Base-by-base conservation (phyloP, 2,113 vertebrate species). In the Todiramphus saurophagus region DNA sequence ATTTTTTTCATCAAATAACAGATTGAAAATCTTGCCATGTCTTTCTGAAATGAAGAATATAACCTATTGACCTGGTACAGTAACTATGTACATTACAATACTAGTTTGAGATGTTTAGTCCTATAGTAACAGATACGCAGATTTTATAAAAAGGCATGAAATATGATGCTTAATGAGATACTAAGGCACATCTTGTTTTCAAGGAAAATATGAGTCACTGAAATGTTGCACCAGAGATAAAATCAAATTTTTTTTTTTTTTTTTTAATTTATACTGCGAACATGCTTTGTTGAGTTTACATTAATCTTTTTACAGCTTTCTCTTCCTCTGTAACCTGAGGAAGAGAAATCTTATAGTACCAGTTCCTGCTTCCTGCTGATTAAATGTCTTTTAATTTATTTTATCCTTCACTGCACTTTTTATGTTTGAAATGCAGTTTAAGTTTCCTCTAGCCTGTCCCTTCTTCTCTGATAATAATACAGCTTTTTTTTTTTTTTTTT, bases 311-410 rank as follows among this genome's bases (percentile, higher is more conserved):
- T 90, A 43, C 56, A 92, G 62, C 13, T 96, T 96, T 95, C 31
- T 58, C 58, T 89, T 90, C 70, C 73, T 64, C 58, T 73, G 84
- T 46, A 89, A 87, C 35, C 35, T 69, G 59, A 87, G 46, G 75
- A 55, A 67, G 46, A n/a, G 72, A 30, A 86, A 77, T 55, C 28
- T 48, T 92, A 74, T 43, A 4, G 2, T 77, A 75, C 37, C 5
- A 55, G n/a, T 96, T 94, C 66, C n/a, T 87, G 16, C 83, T 87
- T 75, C 79, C 62, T 67, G 28, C 24, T 97, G 58, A 93, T 81
- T 94, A 96, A 93, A n/a, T 73, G 19, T 70, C n/a, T 92, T 84
- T 91, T 84, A 93, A 53, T 91, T 97, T 73, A 83, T 94, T 97
- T 97, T 82, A 64, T 59, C 48, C 69, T 97, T 90, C 64, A 55